Evolutionary conservation across 2,113 vertebrate species (phyloP), one percentile per base, ranked within the genome.

Genomic region (Dromas ardeola): DNA sequence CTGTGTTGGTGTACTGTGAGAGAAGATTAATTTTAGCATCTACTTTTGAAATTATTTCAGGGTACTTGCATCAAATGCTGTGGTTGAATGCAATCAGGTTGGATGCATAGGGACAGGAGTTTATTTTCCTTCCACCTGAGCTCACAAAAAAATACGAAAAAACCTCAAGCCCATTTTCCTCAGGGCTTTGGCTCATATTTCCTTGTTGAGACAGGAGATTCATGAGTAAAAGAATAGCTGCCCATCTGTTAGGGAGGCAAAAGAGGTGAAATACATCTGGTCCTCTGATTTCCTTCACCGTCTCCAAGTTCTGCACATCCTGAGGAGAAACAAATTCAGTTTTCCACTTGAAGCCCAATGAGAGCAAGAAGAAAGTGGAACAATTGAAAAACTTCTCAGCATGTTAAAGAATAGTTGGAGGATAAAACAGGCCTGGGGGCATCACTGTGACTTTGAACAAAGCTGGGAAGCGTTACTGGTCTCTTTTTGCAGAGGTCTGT

Each of bases 161-260:
- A 85, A 47, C 38, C 22, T 74, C 4, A 47, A 81, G 43, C 15
- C 21, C 15, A 16, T 81, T 96, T 89, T 29, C 80, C 67, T 92
- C 40, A 11, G 65, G 52, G 73, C 56, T 95, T 94, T 95, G 85
- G 73, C 89, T 97, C 4, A 0, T 56, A 43, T 86, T 93, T 94
- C 42, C 19, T 83, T 71, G 62, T 67, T 50, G 32, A 92, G 36
- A 53, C 12, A 81, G 59, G 52, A 88, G 61, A 67, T 90, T 81
- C n/a, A 25, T 49, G 61, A 89, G 55, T 42, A 66, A 59, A 62
- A 84, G 45, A 84, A 84, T 55, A 91, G 50, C 82, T 96, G 59
- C 56, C 88, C 73, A 95, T 95, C 87, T 96, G 73, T 85, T 91
- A 83, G 32, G 43, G 70, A 81, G 30, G 55, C 47, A 88, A 70